Base-by-base conservation (phyloP, 2,797 vertebrate species). In the Iguana delicatissima region DNA sequence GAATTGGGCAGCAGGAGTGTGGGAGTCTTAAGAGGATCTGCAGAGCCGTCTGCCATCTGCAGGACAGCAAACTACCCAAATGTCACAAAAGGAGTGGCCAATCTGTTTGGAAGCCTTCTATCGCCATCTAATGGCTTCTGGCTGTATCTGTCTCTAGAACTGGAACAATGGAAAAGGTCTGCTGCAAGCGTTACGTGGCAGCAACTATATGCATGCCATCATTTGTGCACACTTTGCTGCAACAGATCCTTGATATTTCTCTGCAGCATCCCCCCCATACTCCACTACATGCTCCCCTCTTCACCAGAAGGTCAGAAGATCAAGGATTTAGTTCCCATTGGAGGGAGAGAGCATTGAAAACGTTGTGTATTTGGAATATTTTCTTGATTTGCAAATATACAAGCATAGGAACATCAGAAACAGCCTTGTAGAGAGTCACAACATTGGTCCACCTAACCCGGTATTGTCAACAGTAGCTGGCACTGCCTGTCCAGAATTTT, bases 111-210 rank as follows among this genome's bases (percentile, higher is more conserved):
- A 52, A 22, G 64, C 69, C 50, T 57, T 73, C 80, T 80, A 3
- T 62, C 10, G 42, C 90, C 90, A 84, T 64, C 76, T 80, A 74
- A 72, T 52, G 86, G 81, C 59, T 22, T 20, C 32, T 20, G 20
- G n/a, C 57, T 80, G 74, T 29, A 16, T 7, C 42, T 38, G 24
- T 42, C 32, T 32, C 4, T 42, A 74, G 32, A 81, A 10, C 26
- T 16, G 16, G 35, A 72, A 55, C 62, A 22, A 6, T 74, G 32
- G 13, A 74, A 35, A 38, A 12, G 4, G 3, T 3, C 52, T 50
- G n/a, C 22, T 79, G 38, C 16, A 35, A 16, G 5, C 59, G 35
- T 62, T 74, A 74, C 69, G 72, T 12, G n/a, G 59, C 46, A 84
- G 59, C 82, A 20, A 35, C 35, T 20, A 1, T 35, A 12, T 62